phyloP scores from a whole-genome alignment of 2,113 vertebrate genomes.

The Scalopus aquaticus region DNA sequence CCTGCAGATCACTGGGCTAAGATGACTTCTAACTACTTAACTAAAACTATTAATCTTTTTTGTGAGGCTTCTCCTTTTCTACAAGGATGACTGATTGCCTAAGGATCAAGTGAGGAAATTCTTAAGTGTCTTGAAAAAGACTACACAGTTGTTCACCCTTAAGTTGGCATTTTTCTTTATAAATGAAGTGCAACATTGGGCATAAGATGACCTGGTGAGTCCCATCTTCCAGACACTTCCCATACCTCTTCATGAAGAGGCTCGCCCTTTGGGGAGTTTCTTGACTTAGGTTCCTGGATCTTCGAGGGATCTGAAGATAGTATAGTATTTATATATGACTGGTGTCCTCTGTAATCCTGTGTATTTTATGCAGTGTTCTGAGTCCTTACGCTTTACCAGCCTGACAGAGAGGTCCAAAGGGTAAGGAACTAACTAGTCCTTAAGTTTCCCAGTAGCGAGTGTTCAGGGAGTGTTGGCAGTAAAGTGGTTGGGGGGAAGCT shows the following conservation, averaged over 20 bases:
- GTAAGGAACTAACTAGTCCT: neutral
- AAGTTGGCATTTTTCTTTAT: neutral
- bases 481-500: slow-evolving; percentile 1
- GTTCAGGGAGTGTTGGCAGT: neutral
- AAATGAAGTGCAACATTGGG: neutral
- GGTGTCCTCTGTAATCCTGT: neutral
- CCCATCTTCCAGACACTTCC: neutral
- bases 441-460: neutral
- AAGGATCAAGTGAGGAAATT: neutral
- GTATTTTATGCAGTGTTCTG: neutral
- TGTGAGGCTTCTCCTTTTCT: neutral
- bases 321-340: neutral
- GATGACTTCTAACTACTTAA: neutral
- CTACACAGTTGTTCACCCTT: neutral
- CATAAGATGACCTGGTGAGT: neutral
- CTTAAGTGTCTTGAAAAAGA: neutral
- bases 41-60: neutral
- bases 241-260: neutral
- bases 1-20: neutral
- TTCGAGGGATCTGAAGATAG: neutral
- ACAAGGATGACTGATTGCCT: neutral
- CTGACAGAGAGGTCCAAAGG: neutral
- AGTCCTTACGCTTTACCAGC: neutral
- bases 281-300: neutral
- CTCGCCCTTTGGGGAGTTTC: neutral